Conservation (phyloP, 2,888 invertebrate species). For the Tupiocoris notatus region DNA sequence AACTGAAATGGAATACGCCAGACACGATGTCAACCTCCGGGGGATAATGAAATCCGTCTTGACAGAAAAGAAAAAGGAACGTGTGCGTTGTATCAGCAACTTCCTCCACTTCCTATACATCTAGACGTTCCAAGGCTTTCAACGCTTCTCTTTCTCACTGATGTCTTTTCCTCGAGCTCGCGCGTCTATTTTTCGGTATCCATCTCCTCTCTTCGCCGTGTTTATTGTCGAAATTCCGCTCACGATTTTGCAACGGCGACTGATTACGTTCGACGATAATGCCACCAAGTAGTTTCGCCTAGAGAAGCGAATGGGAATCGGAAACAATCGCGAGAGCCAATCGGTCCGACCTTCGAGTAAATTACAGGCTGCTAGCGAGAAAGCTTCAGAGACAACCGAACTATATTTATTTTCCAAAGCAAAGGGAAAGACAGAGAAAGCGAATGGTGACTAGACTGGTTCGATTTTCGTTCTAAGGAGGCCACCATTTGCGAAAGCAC, state of each 20-base stretch:
- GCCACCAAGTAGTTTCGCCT: background rate
- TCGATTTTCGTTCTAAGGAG: too few relatives aligned
- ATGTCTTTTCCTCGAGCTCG: conserved; percentile 9
- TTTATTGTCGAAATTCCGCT: conserved; percentile 37
- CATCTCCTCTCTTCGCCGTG: background rate
- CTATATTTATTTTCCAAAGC: too few relatives aligned
- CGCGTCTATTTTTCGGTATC: conserved; percentile 7
- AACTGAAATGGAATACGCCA: conserved; percentile 11
- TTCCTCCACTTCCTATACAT: background rate
- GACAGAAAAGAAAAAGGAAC: conserved; percentile 39
- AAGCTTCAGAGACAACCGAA: too few relatives aligned
- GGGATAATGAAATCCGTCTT: conserved; percentile 41
- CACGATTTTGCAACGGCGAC: conserved; percentile 30
- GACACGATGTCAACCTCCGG: conserved; percentile 40
- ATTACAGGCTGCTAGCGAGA: too few relatives aligned
- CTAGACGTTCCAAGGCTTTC: background rate
- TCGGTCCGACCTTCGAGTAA: background rate
- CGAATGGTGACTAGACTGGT: too few relatives aligned
- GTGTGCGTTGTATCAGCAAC: conserved; percentile 39
- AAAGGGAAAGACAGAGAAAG: too few relatives aligned
- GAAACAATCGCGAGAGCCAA: background rate
- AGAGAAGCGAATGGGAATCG: background rate
- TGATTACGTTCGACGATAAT: conserved; percentile 27
- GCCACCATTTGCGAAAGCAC: too few relatives aligned
- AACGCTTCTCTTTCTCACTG: background rate